These are phyloP conservation scores for Synanthedon vespiformis DNA, from an alignment of 2,888 invertebrate species.

Conservation along the genomic window DNA sequence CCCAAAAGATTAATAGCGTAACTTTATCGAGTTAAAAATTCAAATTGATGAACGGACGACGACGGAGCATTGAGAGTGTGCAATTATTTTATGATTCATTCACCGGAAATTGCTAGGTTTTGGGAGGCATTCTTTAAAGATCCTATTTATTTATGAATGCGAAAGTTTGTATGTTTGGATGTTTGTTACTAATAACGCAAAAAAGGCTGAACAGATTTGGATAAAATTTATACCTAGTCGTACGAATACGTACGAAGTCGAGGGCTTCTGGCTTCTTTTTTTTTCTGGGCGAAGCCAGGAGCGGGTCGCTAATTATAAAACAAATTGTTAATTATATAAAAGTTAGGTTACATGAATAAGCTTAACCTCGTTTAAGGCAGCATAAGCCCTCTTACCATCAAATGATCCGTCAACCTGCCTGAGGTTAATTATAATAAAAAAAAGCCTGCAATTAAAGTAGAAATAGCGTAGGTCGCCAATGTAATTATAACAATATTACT, in stretches of 20 bases:
- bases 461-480: not conserved
- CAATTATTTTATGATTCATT: slow-evolving; percentile 28
- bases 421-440: slow-evolving; percentile 1
- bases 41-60: slow-evolving; percentile 34
- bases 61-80: slow-evolving; percentile 18
- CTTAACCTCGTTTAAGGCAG: too few species aligned
- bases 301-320: not conserved
- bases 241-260: too few species aligned
- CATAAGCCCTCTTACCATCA: too few species aligned
- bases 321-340: slow-evolving; percentile 3
- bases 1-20: slow-evolving; percentile 33
- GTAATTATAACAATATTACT: not conserved
- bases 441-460: slow-evolving; percentile 1
- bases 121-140: not conserved
- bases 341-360: too few species aligned
- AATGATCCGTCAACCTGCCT: too few species aligned
- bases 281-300: too few species aligned
- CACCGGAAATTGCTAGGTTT: slow-evolving; percentile 15
- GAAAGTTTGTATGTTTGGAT: too few species aligned
- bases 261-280: too few species aligned
- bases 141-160: too few species aligned
- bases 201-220: too few species aligned
- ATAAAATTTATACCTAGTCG: too few species aligned
- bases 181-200: too few species aligned
- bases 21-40: slow-evolving; percentile 24